Evolutionary conservation across 2,113 vertebrate species (phyloP).

Genomic region (Tetrao urogallus): DNA sequence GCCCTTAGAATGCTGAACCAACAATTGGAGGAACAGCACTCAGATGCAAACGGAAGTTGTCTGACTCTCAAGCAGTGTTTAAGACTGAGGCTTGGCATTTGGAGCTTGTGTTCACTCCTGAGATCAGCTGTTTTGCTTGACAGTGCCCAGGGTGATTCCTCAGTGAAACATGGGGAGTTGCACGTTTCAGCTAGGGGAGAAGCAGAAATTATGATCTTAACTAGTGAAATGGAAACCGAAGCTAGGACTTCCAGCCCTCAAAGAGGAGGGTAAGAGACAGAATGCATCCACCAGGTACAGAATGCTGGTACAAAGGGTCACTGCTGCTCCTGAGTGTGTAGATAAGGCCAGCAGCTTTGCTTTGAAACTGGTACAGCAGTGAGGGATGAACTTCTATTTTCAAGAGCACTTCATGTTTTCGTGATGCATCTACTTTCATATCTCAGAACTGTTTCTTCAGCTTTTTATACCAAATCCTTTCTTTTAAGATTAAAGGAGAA

Average conservation of each 20-base stretch:
- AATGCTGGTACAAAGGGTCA: not conserved
- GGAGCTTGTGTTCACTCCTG: not conserved
- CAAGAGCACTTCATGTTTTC: not conserved
- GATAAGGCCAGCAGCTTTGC: not conserved
- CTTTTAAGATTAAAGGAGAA: constrained; percentile 32
- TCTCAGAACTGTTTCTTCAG: not conserved
- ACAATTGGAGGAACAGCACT: not conserved
- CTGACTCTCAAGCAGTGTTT: not conserved
- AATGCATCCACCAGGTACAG: not conserved
- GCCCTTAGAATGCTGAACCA: not conserved
- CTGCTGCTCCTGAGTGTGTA: accelerated
- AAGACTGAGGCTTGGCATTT: not conserved
- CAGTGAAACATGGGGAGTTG: not conserved
- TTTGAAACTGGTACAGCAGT: not conserved
- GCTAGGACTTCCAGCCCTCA: not conserved
- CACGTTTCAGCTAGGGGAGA: not conserved
- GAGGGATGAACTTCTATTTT: not conserved
- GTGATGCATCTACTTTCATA: not conserved
- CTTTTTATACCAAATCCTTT: not conserved
- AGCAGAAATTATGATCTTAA: not conserved
- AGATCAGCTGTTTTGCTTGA: not conserved
- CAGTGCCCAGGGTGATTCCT: not conserved
- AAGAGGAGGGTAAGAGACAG: not conserved
- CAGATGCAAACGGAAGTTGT: not conserved
- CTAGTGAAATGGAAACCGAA: not conserved